Base-by-base conservation (phyloP, 2,113 vertebrate species). In the Sorex fumeus region DNA sequence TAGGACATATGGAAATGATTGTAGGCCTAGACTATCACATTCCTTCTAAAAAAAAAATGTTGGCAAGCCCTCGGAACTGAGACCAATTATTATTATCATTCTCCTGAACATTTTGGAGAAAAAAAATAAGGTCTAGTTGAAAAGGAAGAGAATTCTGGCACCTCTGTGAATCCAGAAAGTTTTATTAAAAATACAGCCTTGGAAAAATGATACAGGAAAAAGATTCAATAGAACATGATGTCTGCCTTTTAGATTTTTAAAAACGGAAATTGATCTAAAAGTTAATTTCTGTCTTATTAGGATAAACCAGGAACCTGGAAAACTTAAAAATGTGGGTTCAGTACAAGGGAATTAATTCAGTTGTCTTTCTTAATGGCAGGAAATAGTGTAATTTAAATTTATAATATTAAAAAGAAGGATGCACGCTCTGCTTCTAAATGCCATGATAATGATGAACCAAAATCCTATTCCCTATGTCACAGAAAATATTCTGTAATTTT, bases 1-100 rank as follows among this genome's bases (percentile, higher is more conserved):
- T 10, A 40, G 67, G 64, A 96, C 96, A 96, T 95, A 84, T 96
- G 96, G 96, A 96, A 96, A 83, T 95, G 93, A 97, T 97, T 95
- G 77, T 43, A 95, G 78, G 72, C 80, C 86, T 78, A 93, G 92
- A 92, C 87, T 88, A 94, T 95, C 96, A 87, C 96, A 96, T 97
- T 95, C 87, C 81, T 94, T 70, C 88, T 78, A 32, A 90, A 82
- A 95, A 92, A 92, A 82, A 95, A 92, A 89, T 92, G 72, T 93
- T 96, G 96, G 93, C 96, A 96, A 83, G 66, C 83, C 25, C 87
- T 95, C 94, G 92, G 92, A 95, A 96, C 69, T 82, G 12, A 76
- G 66, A 85, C 92, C 95, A 82, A 84, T 95, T 97, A 93, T 94
- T 92, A 95, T 95, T 96, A 96, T 94, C 84, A 89, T 95, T 94